Percentiles rank a stretch among this genome's conserved stretches.
phyloP scores from a whole-genome alignment of 2,888 invertebrate species.

The Rotaria macrura region DNA sequence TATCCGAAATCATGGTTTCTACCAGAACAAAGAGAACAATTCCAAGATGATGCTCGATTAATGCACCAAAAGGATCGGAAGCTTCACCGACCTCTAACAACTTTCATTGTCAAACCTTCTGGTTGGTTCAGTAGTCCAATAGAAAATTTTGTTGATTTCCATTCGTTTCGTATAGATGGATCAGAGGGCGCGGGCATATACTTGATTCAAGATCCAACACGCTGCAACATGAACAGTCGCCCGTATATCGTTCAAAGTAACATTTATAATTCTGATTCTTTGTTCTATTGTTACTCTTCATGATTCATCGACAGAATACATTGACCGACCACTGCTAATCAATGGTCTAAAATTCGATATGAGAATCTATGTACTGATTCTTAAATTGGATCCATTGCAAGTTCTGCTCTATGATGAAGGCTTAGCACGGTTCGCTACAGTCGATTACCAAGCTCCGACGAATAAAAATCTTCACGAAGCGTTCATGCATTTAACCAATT shows the following conservation, averaged over 20 bases:
- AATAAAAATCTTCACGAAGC: conserved; percentile 49
- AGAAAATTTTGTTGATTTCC: neutral
- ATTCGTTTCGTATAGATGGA: conserved; percentile 40
- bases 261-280: neutral
- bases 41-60: conserved; percentile 37
- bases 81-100: conserved; percentile 36
- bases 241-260: conserved; percentile 34
- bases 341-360: conserved; percentile 53
- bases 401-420: conserved; percentile 48
- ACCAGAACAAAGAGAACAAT: conserved; percentile 49
- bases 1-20: conserved; percentile 53
- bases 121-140: neutral
- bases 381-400: conserved; percentile 50
- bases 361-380: conserved; percentile 51
- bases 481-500: conserved; percentile 53
- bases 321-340: conserved; percentile 47
- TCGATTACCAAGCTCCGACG: conserved; percentile 50
- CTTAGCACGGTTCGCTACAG: conserved; percentile 52
- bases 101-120: conserved; percentile 52
- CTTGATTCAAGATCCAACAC: conserved; percentile 45
- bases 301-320: conserved; percentile 46
- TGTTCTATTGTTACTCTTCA: neutral
- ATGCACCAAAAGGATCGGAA: conserved; percentile 34
- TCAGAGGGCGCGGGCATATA: conserved; percentile 54
- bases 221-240: conserved; percentile 38